Base-by-base conservation (phyloP, 2,888 invertebrate genomes). In the Coecobrya sp. region DNA sequence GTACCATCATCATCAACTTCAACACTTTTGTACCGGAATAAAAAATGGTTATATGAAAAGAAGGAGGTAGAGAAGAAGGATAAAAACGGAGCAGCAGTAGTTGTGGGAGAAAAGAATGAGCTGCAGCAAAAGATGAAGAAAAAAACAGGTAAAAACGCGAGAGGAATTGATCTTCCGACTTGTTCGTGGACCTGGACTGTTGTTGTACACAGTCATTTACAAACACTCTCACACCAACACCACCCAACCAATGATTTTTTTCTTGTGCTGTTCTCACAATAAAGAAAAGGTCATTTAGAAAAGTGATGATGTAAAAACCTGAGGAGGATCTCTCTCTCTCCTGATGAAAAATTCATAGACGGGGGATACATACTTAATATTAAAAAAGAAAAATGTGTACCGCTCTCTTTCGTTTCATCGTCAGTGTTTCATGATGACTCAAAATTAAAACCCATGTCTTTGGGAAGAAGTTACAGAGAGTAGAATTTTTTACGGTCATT, bases 231-330 rank as follows among this genome's bases (percentile, higher is more conserved):
- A 62, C 82, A 82, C 82, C 82, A 62, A 7, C 36, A 36, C 36
- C 36, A 36, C 79, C 1, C 55, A 7, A 55, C 65, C 13, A 55
- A 3, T 62, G 52, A 36, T 73, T 73, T 70, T 49, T 85, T 85
- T 82, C 73, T 65, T 84, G n/a, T 86, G 49, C 42, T 85, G 85
- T 86, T 90, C 90, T 86, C 91, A 91, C 81, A 86, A 65, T 42
- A 76, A 36, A 81, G 91, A 86, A 86, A 91, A 86, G 86, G 79
- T 86, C 86, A 86, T 86, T 91, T 84, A 76, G 25, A 90, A 90
- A 90, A 85, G 90, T 90, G 90, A 85, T 90, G 84, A 90, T 85
- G 85, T 85, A 65, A 42, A 45, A 79, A 11, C 13, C 62, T 62
- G 62, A 62, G 22, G 30, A 82, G 59, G 45, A 65, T 85, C 85